These are phyloP conservation scores for Sebastes flavidus DNA, from an alignment of 2,797 vertebrate species.

Conservation along the genomic window DNA sequence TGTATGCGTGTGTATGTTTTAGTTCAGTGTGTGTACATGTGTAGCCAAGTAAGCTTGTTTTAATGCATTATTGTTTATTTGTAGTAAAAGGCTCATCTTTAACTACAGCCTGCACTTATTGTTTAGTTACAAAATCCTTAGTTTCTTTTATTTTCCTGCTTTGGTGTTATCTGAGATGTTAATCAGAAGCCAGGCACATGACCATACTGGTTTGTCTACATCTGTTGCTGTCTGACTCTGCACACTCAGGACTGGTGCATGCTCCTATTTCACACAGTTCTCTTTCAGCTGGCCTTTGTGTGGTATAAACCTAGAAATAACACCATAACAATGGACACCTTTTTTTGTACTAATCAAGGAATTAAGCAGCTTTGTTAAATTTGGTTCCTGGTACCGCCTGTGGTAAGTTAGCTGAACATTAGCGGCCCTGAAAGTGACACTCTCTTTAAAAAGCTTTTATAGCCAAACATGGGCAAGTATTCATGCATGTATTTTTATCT, in stretches of 20 bases:
- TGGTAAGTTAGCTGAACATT: conserved; percentile 6
- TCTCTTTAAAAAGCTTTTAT: neutral
- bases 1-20: neutral
- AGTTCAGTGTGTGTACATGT: neutral
- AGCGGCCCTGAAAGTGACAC: conserved; percentile 15
- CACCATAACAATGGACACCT: conserved; percentile 47
- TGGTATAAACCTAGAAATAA: conserved; percentile 60
- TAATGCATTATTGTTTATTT: conserved; percentile 4
- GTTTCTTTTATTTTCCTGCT: neutral
- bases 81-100: neutral
- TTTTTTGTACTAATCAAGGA: conserved; percentile 56
- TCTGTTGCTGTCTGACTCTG: neutral
- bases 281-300: conserved; percentile 30
- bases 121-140: neutral
- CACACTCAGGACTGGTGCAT: neutral
- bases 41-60: neutral
- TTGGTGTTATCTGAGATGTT: neutral
- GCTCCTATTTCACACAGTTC: conserved; percentile 41
- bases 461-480: neutral
- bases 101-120: neutral
- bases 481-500: neutral
- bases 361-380: conserved; percentile 58
- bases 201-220: conserved; percentile 15
- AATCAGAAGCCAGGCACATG: conserved; percentile 3
- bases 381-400: conserved; percentile 60